Evolutionary conservation across 2,888 invertebrate species (phyloP).

Genomic region (Dinocampus coccinellae): DNA sequence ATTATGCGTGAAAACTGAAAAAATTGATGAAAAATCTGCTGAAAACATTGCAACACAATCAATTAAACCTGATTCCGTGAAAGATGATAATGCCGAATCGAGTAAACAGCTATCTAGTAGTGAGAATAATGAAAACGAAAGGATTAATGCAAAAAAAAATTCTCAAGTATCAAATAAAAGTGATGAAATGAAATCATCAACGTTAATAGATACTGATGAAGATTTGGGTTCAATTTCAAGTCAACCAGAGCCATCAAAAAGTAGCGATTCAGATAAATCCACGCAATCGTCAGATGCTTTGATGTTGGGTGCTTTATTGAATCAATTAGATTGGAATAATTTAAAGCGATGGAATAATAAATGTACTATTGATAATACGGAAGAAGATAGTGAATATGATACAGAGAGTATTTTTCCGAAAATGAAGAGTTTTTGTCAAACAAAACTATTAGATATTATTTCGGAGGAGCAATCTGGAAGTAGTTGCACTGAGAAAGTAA

Average conservation of each 20-base stretch:
- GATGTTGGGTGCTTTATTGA: constrained; percentile 48
- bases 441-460: constrained; percentile 56
- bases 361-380: neutral
- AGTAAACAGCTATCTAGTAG: neutral
- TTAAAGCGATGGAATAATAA: neutral
- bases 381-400: constrained; percentile 31
- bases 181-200: neutral
- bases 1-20: constrained; percentile 31
- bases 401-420: constrained; percentile 29
- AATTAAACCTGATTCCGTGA: constrained; percentile 19
- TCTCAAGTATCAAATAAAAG: neutral
- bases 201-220: constrained; percentile 44
- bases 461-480: constrained; percentile 56
- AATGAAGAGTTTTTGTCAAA: constrained; percentile 43
- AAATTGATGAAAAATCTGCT: constrained; percentile 29
- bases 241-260: constrained; percentile 46
- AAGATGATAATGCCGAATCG: neutral
- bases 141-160: neutral
- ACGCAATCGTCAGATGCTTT: constrained; percentile 50
- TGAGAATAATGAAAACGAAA: neutral
- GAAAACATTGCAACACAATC: neutral
- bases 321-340: constrained; percentile 45
- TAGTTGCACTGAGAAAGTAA: constrained; percentile 48
- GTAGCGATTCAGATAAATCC: constrained; percentile 49
- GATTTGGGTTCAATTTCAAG: constrained; percentile 40